Percentiles rank a stretch among this genome's conserved stretches.
Conservation (phyloP, 2,888 invertebrate species). For the Brenthis hecate region DNA sequence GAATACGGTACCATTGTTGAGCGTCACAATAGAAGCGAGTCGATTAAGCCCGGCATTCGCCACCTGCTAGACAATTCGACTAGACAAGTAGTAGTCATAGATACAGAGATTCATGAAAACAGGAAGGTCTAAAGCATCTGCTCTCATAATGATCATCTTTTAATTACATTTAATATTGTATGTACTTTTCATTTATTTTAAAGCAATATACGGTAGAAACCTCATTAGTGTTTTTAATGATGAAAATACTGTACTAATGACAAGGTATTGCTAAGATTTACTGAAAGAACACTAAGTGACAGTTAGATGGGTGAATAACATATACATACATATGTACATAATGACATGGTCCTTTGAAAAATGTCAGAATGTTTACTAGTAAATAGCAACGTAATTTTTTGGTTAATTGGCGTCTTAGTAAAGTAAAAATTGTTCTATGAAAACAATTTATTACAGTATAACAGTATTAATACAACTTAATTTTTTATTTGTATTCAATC, state of each 20-base stretch:
- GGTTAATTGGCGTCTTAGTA: too few relatives aligned
- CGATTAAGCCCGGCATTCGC: conserved; percentile 28
- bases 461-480: too few relatives aligned
- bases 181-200: not conserved
- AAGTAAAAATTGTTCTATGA: too few relatives aligned
- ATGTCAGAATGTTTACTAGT: too few relatives aligned
- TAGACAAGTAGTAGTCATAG: conserved; percentile 28
- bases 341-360: too few relatives aligned
- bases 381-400: too few relatives aligned
- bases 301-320: too few relatives aligned
- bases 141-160: conserved; percentile 13
- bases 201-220: not conserved
- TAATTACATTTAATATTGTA: not conserved
- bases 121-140: conserved; percentile 13
- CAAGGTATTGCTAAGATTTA: not conserved
- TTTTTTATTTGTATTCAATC: too few relatives aligned
- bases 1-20: conserved; percentile 30
- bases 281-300: too few relatives aligned
- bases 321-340: too few relatives aligned
- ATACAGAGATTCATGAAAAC: conserved; percentile 20
- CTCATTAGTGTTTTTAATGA: not conserved
- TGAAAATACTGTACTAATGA: not conserved
- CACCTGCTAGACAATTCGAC: conserved; percentile 32
- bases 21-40: conserved; percentile 31
- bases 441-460: too few relatives aligned